Conservation (phyloP, 53 echinoderm and acorn worm genomes). For the Stichopus horrens region DNA sequence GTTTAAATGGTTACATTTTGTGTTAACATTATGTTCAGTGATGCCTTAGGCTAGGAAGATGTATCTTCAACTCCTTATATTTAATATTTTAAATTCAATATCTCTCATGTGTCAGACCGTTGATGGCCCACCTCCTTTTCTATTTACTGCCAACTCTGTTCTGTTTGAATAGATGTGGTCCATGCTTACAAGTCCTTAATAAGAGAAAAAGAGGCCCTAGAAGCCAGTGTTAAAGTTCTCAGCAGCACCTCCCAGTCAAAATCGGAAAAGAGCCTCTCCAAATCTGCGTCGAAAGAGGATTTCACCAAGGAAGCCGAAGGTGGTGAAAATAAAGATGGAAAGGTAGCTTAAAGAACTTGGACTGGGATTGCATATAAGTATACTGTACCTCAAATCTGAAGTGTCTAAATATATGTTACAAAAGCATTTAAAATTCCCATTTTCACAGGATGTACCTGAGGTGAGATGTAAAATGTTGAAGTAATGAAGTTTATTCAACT, state of each 20-base stretch:
- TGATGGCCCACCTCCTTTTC: too few species aligned
- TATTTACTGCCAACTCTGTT: too few species aligned
- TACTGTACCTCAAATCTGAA: not conserved
- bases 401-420: too few species aligned
- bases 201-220: slow-evolving; percentile 93
- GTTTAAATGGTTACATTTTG: too few species aligned
- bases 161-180: slow-evolving; percentile 61
- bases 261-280: not conserved
- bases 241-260: slow-evolving; percentile 54
- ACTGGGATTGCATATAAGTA: not conserved
- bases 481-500: not conserved
- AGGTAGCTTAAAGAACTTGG: not conserved
- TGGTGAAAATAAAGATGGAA: not conserved
- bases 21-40: too few species aligned
- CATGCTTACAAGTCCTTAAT: slow-evolving; percentile 82
- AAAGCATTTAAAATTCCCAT: not conserved
- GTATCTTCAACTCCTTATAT: too few species aligned
- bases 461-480: not conserved
- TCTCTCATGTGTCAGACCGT: too few species aligned
- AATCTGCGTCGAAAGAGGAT: not conserved
- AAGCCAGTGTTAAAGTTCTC: slow-evolving; percentile 84
- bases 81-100: too few species aligned
- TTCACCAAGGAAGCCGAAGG: slow-evolving; percentile 1
- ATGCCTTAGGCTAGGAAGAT: too few species aligned
- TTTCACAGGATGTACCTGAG: not conserved